phyloP scores from a whole-genome alignment of 1,140 invertebrate species.

The Penaeus indicus region DNA sequence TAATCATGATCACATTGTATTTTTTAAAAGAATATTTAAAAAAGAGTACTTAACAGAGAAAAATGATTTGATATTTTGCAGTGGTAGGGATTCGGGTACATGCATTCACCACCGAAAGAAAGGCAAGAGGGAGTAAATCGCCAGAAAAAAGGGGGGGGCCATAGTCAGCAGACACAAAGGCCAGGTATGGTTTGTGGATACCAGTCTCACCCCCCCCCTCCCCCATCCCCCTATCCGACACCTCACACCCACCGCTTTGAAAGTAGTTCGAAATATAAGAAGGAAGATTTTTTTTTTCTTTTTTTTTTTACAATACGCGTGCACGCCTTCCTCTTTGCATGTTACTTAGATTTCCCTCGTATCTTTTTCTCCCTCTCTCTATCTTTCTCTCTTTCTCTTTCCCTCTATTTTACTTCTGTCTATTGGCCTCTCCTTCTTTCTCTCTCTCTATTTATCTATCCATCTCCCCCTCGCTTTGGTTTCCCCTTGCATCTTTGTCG shows the following conservation, averaged over 20 bases:
- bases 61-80: slow-evolving; percentile 49
- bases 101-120: slow-evolving; percentile 60
- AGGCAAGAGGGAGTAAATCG: slow-evolving; percentile 46
- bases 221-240: background rate
- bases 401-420: slow-evolving; percentile 13
- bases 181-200: slow-evolving; percentile 58
- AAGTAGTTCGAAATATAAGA: too few species aligned
- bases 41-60: slow-evolving; percentile 7
- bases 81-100: slow-evolving; percentile 53
- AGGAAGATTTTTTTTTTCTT: too few species aligned
- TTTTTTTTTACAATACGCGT: background rate
- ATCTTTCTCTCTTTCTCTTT: background rate
- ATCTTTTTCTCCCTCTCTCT: background rate
- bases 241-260: too few species aligned
- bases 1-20: background rate
- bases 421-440: slow-evolving; percentile 12
- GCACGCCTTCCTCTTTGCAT: background rate
- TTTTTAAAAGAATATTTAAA: background rate
- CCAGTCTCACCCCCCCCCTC: background rate
- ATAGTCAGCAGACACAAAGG: slow-evolving; percentile 36
- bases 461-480: background rate
- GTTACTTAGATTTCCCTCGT: background rate
- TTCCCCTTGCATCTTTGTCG: background rate
- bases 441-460: background rate
- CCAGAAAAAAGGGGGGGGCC: slow-evolving; percentile 16